These are phyloP conservation scores for Steinernema khuongi DNA, from an alignment of 1,140 invertebrate species.

Conservation along the genomic window DNA sequence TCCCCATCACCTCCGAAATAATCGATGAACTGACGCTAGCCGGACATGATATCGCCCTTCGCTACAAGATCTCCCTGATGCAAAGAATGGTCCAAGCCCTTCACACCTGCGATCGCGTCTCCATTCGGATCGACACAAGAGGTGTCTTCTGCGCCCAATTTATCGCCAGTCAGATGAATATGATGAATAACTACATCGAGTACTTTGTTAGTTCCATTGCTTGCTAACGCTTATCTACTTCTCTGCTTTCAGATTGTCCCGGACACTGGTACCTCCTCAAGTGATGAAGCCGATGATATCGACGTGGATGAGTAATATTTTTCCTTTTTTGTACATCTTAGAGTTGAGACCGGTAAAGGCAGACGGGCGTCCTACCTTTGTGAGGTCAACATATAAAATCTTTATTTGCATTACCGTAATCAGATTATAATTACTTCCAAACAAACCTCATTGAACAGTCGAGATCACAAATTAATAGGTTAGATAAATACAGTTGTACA, in stretches of 20 bases:
- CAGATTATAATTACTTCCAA: too few species aligned
- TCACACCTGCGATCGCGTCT: neutral
- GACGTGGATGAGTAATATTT: too few species aligned
- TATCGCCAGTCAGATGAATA: neutral
- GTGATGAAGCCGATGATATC: too few species aligned
- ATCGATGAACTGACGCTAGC: neutral
- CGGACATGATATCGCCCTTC: neutral
- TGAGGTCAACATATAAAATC: too few species aligned
- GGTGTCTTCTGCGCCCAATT: neutral
- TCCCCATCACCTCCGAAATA: neutral
- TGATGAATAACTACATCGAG: neutral
- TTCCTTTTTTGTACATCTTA: too few species aligned
- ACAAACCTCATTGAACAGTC: too few species aligned
- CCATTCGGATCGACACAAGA: neutral
- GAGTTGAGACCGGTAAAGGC: too few species aligned
- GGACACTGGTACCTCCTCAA: neutral
- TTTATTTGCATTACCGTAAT: too few species aligned
- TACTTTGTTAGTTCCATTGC: neutral
- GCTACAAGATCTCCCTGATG: neutral
- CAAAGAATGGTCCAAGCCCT: neutral
- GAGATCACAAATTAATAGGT: too few species aligned
- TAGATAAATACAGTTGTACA: too few species aligned
- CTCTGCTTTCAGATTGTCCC: neutral
- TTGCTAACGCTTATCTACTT: neutral
- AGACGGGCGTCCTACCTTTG: too few species aligned